A percentile compares a stretch with the other conserved stretches of the same genome.
Evolutionary conservation across 2,113 vertebrate genomes (phyloP).

Genomic region (Psilopogon haemacephalus): DNA sequence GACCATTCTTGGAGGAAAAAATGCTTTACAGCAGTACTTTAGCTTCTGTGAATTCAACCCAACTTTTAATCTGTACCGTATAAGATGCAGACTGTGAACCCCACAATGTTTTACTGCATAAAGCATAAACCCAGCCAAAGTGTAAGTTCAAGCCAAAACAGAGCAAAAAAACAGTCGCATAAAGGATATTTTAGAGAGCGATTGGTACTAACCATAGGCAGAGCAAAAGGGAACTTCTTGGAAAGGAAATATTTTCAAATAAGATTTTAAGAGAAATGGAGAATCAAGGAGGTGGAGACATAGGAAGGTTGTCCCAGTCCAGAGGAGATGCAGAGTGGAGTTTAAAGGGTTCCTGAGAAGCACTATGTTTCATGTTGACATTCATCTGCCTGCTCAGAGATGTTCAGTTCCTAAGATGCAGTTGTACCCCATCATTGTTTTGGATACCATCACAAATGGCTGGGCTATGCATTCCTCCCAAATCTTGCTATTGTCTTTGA

Average conservation of each 20-base stretch:
- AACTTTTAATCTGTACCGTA: not conserved
- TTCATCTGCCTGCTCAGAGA: not conserved
- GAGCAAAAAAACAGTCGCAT: not conserved
- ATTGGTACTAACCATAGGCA: not conserved
- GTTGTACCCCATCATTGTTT: not conserved
- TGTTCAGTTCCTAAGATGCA: not conserved
- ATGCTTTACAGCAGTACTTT: not conserved
- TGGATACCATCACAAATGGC: not conserved
- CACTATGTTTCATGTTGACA: not conserved
- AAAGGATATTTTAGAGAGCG: not conserved
- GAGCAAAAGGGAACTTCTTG: not conserved
- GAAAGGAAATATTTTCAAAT: not conserved
- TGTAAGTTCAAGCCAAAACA: not conserved
- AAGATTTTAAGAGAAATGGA: not conserved
- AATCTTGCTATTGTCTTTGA: not conserved
- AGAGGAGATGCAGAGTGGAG: not conserved
- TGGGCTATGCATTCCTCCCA: not conserved
- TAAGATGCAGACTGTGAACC: not conserved
- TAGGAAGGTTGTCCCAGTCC: not conserved
- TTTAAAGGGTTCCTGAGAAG: not conserved
- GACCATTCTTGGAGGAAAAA: not conserved
- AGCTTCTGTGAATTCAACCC: conserved; percentile 26
- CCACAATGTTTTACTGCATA: not conserved
- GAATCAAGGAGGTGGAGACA: not conserved
- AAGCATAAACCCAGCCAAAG: not conserved